Conservation (phyloP, 2,888 invertebrate genomes). For the Ectemnius cavifrons region DNA sequence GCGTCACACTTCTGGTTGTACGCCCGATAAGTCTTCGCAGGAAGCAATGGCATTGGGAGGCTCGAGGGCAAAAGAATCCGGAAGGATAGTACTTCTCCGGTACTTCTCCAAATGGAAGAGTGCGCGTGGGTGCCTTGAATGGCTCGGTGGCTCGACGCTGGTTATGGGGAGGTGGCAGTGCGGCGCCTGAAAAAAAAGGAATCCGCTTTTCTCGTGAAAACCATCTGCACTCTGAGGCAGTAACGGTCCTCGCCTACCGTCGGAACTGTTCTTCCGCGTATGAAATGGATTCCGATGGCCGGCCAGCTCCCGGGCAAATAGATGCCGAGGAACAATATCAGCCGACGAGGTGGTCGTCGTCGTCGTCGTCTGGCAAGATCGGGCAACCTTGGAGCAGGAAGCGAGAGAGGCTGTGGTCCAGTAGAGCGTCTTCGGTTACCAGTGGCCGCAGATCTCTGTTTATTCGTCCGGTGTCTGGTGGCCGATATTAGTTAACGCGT, state of each 20-base stretch:
- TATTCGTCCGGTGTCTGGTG: constrained; percentile 55
- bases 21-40: not conserved
- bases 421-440: constrained; percentile 65
- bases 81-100: too few relatives aligned
- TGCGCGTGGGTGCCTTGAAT: constrained; percentile 18
- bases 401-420: constrained; percentile 54
- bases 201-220: constrained; percentile 39
- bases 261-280: constrained; percentile 55
- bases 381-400: too few relatives aligned
- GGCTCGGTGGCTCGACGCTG: constrained; percentile 19
- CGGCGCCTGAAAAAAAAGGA: constrained; percentile 13
- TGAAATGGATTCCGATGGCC: constrained; percentile 60
- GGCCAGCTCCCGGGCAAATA: constrained; percentile 48
- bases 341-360: constrained; percentile 21
- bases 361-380: too few relatives aligned
- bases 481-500: constrained; percentile 62
- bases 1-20: too few relatives aligned
- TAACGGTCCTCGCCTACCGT: constrained; percentile 52
- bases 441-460: constrained; percentile 61
- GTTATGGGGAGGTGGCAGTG: too few relatives aligned
- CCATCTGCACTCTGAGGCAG: constrained; percentile 29
- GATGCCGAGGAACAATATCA: constrained; percentile 49
- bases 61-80: not conserved
- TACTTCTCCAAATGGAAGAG: too few relatives aligned
- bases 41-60: not conserved